Evolutionary conservation across 64 coral and sea anemone species (phyloP), one percentile per base, ranked within the genome.

Genomic region (Stylophora pistillata): DNA sequence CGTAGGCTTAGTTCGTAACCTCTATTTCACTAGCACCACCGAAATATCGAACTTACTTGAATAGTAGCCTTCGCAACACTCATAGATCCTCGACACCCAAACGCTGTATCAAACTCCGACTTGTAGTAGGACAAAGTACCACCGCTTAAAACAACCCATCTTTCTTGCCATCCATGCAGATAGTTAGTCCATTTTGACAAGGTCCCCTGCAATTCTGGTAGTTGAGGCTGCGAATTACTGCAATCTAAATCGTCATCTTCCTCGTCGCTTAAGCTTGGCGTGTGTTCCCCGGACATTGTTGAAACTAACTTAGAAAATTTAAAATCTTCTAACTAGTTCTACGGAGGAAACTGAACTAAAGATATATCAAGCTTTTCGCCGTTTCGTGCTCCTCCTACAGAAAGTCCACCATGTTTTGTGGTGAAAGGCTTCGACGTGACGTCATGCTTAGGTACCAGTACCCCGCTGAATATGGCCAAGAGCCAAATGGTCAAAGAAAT

Each of bases 101-200:
- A 93, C 33, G 94, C 97, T 75, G 90, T 99, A 69, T 99, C 97
- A 76, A 87, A 93, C 57, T 99, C 97, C 10, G 93, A 95, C 89
- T 99, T 99, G 53, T 95, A 99, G 63, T 99, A 99, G 3, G 97
- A 92, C 76, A 99, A 85, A 86, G 93, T 95, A 21, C 97, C 97
- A 58, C 92, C 81, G 64, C 87, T 92, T 56, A 99, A 86, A 26
- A 99, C 90, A 9, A 99, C 97, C 87, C 87, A 99, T 83, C 97
- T 89, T 87, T 99, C 97, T 65, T 99, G 97, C 97, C 97, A 99
- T 68, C 97, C 97, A 37, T 99, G 97, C 52, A 99, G 85, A 60
- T 99, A 99, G 91, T 99, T 99, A 14, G 97, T 99, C 97, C 97
- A 99, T 88, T 99, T 99, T 58, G 97, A 99, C 61, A 99, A 87